phyloP scores from a whole-genome alignment of 2,888 invertebrate species.

The Pseudanteris insignis region DNA sequence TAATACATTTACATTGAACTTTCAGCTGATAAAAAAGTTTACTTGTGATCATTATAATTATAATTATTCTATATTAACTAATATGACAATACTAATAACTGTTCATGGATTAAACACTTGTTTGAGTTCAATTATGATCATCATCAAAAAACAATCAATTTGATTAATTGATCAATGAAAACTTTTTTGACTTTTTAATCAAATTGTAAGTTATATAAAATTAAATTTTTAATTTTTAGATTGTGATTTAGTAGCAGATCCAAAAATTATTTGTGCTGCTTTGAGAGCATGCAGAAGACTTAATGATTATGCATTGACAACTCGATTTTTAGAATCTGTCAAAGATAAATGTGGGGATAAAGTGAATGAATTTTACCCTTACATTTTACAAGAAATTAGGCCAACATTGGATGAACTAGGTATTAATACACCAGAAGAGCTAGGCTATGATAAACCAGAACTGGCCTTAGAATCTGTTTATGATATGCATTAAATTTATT shows the following conservation, averaged over 20 bases:
- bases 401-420: slow-evolving; percentile 95
- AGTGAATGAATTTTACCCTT: slow-evolving; percentile 83
- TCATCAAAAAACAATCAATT: too few relatives aligned
- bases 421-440: slow-evolving; percentile 90
- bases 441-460: slow-evolving; percentile 98
- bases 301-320: slow-evolving; percentile 92
- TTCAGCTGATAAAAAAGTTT: too few relatives aligned
- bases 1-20: too few relatives aligned
- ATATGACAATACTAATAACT: too few relatives aligned
- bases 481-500: slow-evolving; percentile 69
- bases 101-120: too few relatives aligned
- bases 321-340: slow-evolving; percentile 91
- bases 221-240: slow-evolving; percentile 73
- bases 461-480: slow-evolving; percentile 81
- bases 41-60: too few relatives aligned
- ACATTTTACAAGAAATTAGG: slow-evolving; percentile 86
- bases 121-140: too few relatives aligned
- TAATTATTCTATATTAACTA: too few relatives aligned
- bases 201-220: neutral
- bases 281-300: slow-evolving; percentile 90
- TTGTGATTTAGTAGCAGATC: slow-evolving; percentile 93
- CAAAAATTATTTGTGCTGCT: slow-evolving; percentile 85
- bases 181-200: neutral
- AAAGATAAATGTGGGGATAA: slow-evolving; percentile 86
- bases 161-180: neutral